A percentile compares a stretch with the other conserved stretches of the same genome.
These are phyloP conservation scores for Acholoe squamosa DNA, from an alignment of 2,888 invertebrate genomes.

Conservation along the genomic window DNA sequence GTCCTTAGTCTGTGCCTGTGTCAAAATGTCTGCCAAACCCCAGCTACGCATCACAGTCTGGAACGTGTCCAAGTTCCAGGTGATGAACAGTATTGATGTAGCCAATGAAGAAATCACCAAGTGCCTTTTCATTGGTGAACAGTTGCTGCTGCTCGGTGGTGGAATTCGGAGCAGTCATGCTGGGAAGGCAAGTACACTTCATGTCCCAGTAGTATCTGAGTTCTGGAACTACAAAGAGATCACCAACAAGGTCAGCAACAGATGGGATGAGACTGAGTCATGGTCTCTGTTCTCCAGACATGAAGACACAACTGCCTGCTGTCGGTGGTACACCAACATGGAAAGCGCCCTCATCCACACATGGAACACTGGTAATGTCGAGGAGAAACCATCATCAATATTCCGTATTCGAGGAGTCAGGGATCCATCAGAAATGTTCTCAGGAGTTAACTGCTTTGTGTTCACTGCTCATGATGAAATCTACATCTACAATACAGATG, in stretches of 20 bases:
- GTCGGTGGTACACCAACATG: conserved; percentile 54
- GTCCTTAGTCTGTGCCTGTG: conserved; percentile 65
- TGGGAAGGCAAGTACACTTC: conserved; percentile 20
- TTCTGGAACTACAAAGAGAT: conserved; percentile 58
- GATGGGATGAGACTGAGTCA: conserved; percentile 54
- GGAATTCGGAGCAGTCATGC: conserved; percentile 55
- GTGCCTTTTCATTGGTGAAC: conserved; percentile 67
- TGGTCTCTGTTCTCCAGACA: conserved; percentile 57
- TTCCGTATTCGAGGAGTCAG: conserved; percentile 59
- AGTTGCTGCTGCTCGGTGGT: conserved; percentile 64
- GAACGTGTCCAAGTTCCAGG: conserved; percentile 65
- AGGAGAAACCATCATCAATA: neutral
- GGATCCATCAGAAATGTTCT: conserved; percentile 50
- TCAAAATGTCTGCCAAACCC: conserved; percentile 69
- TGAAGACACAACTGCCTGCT: conserved; percentile 43
- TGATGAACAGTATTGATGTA: conserved; percentile 65
- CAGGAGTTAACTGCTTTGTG: conserved; percentile 45
- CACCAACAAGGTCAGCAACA: conserved; percentile 52
- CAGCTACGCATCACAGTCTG: conserved; percentile 68
- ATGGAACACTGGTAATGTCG: conserved; percentile 49
- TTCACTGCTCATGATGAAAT: conserved; percentile 63
- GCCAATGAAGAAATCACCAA: conserved; percentile 66
- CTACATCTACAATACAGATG: conserved; percentile 59
- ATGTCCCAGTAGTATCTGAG: conserved; percentile 56
- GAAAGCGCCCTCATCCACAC: conserved; percentile 49